A percentile compares a stretch with the other conserved stretches of the same genome.
These are phyloP conservation scores for Andrena dorsata DNA, from an alignment of 2,888 invertebrate genomes.

Conservation along the genomic window DNA sequence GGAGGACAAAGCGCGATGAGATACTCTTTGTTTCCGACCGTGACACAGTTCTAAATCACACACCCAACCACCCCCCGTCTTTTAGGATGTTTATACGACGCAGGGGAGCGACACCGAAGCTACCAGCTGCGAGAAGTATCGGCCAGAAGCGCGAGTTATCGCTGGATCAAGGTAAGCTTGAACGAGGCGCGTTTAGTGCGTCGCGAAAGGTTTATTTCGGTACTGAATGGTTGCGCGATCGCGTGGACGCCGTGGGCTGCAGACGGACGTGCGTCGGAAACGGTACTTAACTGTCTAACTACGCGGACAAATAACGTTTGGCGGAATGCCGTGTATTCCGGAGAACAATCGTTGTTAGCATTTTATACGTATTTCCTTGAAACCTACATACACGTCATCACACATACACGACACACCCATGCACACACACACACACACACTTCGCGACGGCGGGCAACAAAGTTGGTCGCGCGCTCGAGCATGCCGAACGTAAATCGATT, in stretches of 20 bases:
- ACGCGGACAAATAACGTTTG: constrained; percentile 24
- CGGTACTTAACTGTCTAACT: constrained; percentile 63
- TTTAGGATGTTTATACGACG: not conserved
- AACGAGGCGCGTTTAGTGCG: constrained; percentile 30
- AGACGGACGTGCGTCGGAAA: constrained; percentile 36
- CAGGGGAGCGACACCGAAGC: not conserved
- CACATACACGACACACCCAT: not conserved
- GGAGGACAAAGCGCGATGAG: not conserved
- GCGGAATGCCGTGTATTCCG: constrained; percentile 27
- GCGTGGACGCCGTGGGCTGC: not conserved
- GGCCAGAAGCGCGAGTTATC: not conserved
- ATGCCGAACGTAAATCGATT: not conserved
- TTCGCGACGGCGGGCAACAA: not conserved
- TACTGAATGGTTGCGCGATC: constrained; percentile 14
- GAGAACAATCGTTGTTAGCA: constrained; percentile 15
- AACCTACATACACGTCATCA: not conserved
- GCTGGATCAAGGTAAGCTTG: not conserved
- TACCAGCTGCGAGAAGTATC: not conserved
- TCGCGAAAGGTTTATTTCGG: constrained; percentile 49
- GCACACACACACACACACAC: constrained; percentile 9
- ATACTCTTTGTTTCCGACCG: not conserved
- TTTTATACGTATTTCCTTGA: constrained; percentile 37
- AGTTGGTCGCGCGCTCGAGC: not conserved
- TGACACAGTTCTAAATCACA: not conserved
- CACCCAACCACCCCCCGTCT: no score